Conservation (phyloP, 2,113 vertebrate genomes). For the Saccopteryx bilineata region DNA sequence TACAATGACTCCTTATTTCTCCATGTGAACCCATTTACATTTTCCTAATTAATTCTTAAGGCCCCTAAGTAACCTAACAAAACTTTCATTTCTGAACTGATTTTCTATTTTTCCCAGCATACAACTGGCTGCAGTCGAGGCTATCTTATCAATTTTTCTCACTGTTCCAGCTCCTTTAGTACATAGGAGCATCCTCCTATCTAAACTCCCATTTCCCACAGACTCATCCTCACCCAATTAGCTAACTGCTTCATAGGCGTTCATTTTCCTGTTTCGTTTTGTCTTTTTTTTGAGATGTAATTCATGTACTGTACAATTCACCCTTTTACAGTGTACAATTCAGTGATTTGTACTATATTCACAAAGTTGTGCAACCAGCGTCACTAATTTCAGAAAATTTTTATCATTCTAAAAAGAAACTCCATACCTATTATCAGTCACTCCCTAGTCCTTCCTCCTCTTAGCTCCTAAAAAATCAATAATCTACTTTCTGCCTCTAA, state of each 20-base stretch:
- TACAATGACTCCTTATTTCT: neutral
- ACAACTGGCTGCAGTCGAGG: neutral
- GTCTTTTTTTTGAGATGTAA: neutral
- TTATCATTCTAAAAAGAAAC: conserved; percentile 5
- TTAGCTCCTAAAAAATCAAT: neutral
- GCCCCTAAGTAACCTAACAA: neutral
- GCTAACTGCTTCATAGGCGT: neutral
- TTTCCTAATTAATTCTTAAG: conserved; percentile 17
- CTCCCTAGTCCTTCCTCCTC: neutral
- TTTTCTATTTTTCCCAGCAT: neutral
- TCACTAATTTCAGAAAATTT: neutral
- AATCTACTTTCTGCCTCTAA: neutral
- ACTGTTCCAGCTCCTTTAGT: neutral
- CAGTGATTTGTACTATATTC: neutral
- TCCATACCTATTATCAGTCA: neutral
- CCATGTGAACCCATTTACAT: neutral
- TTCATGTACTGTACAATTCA: neutral
- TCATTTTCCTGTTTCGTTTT: neutral
- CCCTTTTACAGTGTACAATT: neutral
- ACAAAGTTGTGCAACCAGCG: neutral
- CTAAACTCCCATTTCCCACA: neutral
- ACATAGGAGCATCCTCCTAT: neutral
- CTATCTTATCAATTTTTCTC: neutral
- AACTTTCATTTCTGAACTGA: neutral
- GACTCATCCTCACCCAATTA: neutral